phyloP scores from a whole-genome alignment of 2,888 invertebrate species.

The Caenorhabditis sp. region DNA sequence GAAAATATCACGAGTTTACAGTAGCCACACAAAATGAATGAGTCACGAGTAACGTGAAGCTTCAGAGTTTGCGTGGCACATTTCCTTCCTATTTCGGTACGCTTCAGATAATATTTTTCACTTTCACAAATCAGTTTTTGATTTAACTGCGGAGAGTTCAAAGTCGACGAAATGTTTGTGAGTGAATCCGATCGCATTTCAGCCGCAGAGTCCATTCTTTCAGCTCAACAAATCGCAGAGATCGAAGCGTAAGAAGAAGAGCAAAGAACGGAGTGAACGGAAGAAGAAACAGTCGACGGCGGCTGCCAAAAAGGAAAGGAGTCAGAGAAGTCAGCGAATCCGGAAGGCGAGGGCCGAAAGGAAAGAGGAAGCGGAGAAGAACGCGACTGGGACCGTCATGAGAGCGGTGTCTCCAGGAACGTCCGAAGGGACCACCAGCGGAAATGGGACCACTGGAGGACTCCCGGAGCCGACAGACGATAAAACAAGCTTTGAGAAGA shows the following conservation, averaged over 20 bases:
- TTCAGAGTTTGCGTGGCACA: too few species aligned
- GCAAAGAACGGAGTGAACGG: constrained; percentile 17
- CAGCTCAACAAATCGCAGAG: constrained; percentile 23
- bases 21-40: too few species aligned
- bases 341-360: not conserved
- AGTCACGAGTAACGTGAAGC: too few species aligned
- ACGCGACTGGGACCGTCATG: not conserved
- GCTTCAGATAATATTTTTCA: too few species aligned
- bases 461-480: not conserved
- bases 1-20: too few species aligned
- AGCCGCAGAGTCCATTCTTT: too few species aligned
- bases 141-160: too few species aligned
- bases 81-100: too few species aligned
- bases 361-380: not conserved
- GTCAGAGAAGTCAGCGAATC: not conserved
- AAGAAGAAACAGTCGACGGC: constrained; percentile 5
- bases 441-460: constrained; percentile 3
- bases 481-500: not conserved
- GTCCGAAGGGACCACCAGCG: not conserved
- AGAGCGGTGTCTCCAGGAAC: too few species aligned
- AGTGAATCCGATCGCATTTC: too few species aligned
- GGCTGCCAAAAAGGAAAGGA: not conserved
- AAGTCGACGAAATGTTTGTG: too few species aligned
- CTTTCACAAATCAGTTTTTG: too few species aligned
- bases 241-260: constrained; percentile 25